Evolutionary conservation across 1,140 invertebrate species (phyloP), one percentile per base, ranked within the genome.

Genomic region (Hypothenemus hampei): DNA sequence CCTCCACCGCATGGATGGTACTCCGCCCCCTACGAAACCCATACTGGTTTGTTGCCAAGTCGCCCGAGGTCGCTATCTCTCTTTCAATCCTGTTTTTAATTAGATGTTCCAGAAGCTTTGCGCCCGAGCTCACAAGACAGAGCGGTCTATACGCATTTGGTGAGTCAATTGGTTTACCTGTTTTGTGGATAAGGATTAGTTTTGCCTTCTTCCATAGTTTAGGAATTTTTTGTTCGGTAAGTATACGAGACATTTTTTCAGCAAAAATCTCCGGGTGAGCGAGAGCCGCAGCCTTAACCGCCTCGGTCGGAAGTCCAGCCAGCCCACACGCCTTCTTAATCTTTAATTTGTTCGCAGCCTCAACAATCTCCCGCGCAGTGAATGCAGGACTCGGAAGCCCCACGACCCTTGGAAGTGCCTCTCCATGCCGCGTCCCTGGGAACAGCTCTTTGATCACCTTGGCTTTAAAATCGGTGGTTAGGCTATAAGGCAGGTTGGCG

Each of bases 301-400:
- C 46, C 22, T 64, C 60, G 11, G 29, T 19, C n/a, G 62, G 57
- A 10, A 67, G 44, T 0, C 58, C 52, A 39, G 61, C 65, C 6
- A 57, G 60, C 2, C 64, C 63, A 3, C 63, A 64, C 0, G 63
- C 58, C 36, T 61, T 67, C 10, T 44, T 54, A 16, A 33, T 58
- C 29, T 56, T 55, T 8, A 62, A 19, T 5, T 35, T 48, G 1
- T 7, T 16, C 11, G 37, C 16, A 5, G 40, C 64, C 10, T 19
- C 37, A 8, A 10, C 13, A 4, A 64, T 43, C 23, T 66, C 23
- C 15, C 19, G 5, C 13, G n/a, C 5, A 10, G 23, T 18, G 26
- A 46, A 15, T 1, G 13, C 2, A 8, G 24, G 8, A 7, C 16
- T 16, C 11, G 6, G n/a, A n/a, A n/a, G n/a, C n/a, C n/a, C n/a